phyloP scores from a whole-genome alignment of 2,888 invertebrate species.

The Cosmorhoe ocellata region DNA sequence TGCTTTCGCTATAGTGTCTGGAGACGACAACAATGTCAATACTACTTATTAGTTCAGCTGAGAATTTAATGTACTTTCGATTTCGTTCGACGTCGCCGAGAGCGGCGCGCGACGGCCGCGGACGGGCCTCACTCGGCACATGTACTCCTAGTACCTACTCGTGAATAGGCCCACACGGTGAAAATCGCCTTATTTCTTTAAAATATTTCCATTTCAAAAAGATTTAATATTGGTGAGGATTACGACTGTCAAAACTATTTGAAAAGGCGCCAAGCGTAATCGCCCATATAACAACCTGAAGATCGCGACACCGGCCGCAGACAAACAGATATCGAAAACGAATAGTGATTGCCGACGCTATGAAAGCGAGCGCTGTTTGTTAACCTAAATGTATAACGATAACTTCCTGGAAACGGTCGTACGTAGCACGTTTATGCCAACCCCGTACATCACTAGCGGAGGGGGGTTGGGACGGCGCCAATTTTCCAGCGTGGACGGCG shows the following conservation, averaged over 20 bases:
- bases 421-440: background rate
- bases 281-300: constrained; percentile 28
- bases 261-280: constrained; percentile 34
- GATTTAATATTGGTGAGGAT: constrained; percentile 15
- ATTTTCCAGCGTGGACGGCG: background rate
- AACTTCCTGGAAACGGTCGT: background rate
- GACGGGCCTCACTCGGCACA: no score
- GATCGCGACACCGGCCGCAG: constrained; percentile 12
- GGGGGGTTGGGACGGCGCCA: background rate
- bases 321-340: constrained; percentile 2
- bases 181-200: constrained; percentile 1
- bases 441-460: background rate
- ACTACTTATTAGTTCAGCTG: no score
- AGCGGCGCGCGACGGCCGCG: no score
- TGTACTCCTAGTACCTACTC: no score
- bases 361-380: background rate
- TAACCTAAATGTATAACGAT: background rate
- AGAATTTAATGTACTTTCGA: no score
- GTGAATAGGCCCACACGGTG: background rate
- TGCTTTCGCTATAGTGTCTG: no score
- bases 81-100: no score
- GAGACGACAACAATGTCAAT: no score
- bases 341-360: background rate
- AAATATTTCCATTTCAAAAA: constrained; percentile 8
- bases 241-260: constrained; percentile 23